These are phyloP conservation scores for Eumacrocentrus americanus DNA, from an alignment of 2,888 invertebrate genomes.

Conservation along the genomic window DNA sequence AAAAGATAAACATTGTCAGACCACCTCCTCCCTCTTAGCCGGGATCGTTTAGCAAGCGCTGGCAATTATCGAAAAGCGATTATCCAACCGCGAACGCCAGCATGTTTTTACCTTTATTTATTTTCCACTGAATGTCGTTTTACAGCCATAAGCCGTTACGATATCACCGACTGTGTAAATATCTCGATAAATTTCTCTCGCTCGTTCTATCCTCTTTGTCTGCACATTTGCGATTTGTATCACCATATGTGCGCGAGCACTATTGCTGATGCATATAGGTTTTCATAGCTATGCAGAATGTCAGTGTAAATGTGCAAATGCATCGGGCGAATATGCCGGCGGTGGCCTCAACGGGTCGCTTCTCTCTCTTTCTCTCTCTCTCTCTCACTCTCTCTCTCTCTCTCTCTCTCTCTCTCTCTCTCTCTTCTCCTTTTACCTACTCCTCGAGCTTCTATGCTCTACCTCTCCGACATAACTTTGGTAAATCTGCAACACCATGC, in stretches of 20 bases:
- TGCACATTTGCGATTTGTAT: background rate
- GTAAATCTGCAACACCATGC: constrained; percentile 1
- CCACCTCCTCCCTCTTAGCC: background rate
- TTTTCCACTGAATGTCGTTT: background rate
- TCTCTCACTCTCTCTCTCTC: constrained; percentile 15
- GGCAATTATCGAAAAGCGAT: constrained; percentile 3
- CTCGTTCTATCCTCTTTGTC: background rate
- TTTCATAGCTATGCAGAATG: background rate
- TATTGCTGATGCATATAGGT: background rate
- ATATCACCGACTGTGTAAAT: background rate
- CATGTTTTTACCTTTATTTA: background rate
- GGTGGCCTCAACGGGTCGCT: background rate
- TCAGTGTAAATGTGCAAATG: background rate
- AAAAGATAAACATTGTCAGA: background rate
- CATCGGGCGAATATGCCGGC: constrained; percentile 10
- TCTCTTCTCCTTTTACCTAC: constrained; percentile 1
- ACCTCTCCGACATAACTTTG: constrained; percentile 12
- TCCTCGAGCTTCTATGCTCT: constrained; percentile 20
- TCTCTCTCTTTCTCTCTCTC: constrained; percentile 16
- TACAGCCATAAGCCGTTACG: background rate
- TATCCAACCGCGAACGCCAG: background rate
- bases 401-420: constrained; percentile 1
- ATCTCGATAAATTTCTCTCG: background rate
- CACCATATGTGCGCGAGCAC: background rate
- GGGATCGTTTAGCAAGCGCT: background rate